Base-by-base conservation (phyloP, 1,140 invertebrate species). In the Drosophila ohnishii region DNA sequence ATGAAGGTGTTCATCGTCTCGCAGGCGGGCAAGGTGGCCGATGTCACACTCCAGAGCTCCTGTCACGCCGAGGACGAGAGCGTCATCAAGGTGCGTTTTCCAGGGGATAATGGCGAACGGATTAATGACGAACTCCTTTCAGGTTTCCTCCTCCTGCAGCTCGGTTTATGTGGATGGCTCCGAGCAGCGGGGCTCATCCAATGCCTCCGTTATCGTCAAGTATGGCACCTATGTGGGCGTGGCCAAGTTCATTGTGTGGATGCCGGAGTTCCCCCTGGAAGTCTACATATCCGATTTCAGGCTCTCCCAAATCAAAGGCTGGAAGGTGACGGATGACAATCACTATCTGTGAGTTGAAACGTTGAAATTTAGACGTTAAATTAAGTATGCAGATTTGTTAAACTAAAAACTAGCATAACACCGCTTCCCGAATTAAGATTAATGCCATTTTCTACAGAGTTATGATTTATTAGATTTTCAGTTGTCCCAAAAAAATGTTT, bases 81-180 rank as follows among this genome's bases (percentile, higher is more conserved):
- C 85, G 97, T 99, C 45, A 94, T 99, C 25, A 99, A 99, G 95
- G 98, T 50, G n/a, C 1, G 10, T n/a, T 28, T 0, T 1, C 0
- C 1, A 11, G 25, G 11, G 44, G 13, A 5, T 19, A 19, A 11
- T 13, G 9, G 19, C 13, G 9, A 39, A 28, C 1, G 22, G 22
- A 22, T 22, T 28, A 28, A 28, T 6, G 25, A 28, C 25, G 5
- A 28, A 28, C 25, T 28, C 7, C 13, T 28, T 55, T 14, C 28
- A 98, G 97, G 97, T 99, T 3, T 98, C 98, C 9, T 97, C 97
- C 1, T 98, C 97, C 6, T 99, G 98, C 92, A 98, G 97, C 73
- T 97, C 97, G 5, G 97, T 99, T 4, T 99, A 99, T 92, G 95
- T 99, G 8, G 98, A 99, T 92, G 98, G 98, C 0, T 98, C 97